phyloP scores from a whole-genome alignment of 2,888 invertebrate genomes.

The Dioctria rufipes region DNA sequence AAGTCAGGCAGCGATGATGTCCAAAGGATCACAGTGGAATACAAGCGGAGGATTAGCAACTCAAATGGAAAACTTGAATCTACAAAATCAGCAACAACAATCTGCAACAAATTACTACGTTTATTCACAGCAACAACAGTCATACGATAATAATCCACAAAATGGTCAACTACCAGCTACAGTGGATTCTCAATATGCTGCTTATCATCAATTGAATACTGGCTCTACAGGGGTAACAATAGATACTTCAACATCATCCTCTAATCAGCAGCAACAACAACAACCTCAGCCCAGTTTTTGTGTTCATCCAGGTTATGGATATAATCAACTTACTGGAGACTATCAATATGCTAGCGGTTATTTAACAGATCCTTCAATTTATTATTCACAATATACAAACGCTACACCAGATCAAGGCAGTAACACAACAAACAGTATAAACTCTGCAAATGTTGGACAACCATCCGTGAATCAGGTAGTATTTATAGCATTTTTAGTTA shows the following conservation, averaged over 20 bases:
- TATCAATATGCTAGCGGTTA: constrained; percentile 79
- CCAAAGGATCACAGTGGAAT: not conserved
- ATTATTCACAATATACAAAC: constrained; percentile 63
- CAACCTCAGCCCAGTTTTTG: constrained; percentile 47
- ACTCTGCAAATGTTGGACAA: constrained; percentile 36
- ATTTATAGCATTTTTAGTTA: not conserved
- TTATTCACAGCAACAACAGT: constrained; percentile 51
- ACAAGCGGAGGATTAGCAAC: not conserved
- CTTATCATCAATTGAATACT: not conserved
- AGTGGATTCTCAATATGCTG: not conserved
- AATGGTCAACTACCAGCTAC: not conserved
- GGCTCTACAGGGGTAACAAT: not conserved
- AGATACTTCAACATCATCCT: not conserved
- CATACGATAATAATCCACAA: constrained; percentile 5
- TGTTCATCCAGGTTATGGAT: constrained; percentile 77
- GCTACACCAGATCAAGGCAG: constrained; percentile 61
- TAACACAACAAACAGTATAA: constrained; percentile 55
- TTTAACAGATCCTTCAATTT: constrained; percentile 67
- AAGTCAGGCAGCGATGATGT: not conserved
- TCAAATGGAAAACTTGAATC: constrained; percentile 50
- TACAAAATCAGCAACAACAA: constrained; percentile 26
- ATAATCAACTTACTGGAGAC: constrained; percentile 73
- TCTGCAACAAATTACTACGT: constrained; percentile 21
- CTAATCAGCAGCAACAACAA: not conserved
- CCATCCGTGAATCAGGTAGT: constrained; percentile 54